These are phyloP conservation scores for Eupleurogrammus muticus DNA, from an alignment of 2,797 vertebrate species.

Conservation along the genomic window DNA sequence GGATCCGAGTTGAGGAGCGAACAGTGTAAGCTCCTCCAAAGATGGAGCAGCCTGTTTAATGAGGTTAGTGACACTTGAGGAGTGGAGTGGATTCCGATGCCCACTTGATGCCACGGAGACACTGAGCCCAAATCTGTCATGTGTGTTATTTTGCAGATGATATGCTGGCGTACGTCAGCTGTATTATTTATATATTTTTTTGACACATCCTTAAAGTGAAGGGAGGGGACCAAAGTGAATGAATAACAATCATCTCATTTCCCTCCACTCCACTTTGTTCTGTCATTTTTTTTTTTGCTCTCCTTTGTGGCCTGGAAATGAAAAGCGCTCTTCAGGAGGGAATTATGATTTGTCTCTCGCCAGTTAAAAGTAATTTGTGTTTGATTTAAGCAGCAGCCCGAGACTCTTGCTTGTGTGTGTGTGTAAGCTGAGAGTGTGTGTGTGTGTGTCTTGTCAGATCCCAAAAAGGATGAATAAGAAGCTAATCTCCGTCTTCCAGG, in stretches of 20 bases:
- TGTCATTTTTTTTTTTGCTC: conserved; percentile 43
- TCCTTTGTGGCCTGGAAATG: conserved; percentile 34
- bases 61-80: conserved; percentile 78
- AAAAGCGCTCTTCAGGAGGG: conserved; percentile 39
- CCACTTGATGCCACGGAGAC: conserved; percentile 45
- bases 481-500: conserved; percentile 78
- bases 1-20: conserved; percentile 76
- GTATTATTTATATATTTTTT: background rate
- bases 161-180: background rate
- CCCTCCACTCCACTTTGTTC: conserved; percentile 43
- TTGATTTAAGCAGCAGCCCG: conserved; percentile 61
- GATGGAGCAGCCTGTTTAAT: conserved; percentile 67
- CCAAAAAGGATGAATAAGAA: conserved; percentile 75
- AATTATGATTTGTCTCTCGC: conserved; percentile 57
- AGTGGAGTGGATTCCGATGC: conserved; percentile 58
- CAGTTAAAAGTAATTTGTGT: conserved; percentile 62
- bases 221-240: conserved; percentile 14
- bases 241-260: conserved; percentile 44
- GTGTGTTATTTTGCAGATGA: conserved; percentile 25
- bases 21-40: conserved; percentile 66
- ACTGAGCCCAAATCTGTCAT: conserved; percentile 44
- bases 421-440: conserved; percentile 41
- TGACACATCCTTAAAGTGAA: conserved; percentile 17
- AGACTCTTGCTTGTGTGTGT: conserved; percentile 52
- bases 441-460: conserved; percentile 73